These are phyloP conservation scores for Heterochromis multidens DNA, from an alignment of 2,113 vertebrate species.

Conservation along the genomic window DNA sequence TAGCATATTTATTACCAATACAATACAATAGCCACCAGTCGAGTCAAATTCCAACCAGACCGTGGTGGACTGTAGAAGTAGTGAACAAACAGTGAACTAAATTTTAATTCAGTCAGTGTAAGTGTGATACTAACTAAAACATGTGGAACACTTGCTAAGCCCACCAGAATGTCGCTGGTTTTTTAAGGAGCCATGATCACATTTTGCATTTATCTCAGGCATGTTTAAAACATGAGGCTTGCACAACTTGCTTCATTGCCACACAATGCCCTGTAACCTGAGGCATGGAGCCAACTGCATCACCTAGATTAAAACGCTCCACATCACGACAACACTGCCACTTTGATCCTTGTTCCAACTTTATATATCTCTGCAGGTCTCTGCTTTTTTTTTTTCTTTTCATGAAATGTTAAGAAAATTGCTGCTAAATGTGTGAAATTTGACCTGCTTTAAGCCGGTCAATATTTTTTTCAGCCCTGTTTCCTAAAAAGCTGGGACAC, in stretches of 20 bases:
- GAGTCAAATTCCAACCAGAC: too few relatives aligned
- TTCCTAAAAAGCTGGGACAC: too few relatives aligned
- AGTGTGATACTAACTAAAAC: accelerated
- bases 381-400: neutral
- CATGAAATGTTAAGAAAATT: neutral
- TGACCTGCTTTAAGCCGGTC: neutral
- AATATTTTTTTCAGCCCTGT: neutral
- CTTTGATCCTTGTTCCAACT: neutral
- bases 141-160: neutral
- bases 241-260: neutral
- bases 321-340: neutral
- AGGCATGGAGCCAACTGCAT: constrained; percentile 21
- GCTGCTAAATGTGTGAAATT: neutral
- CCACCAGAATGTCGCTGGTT: neutral
- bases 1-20: neutral
- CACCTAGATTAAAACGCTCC: constrained; percentile 4
- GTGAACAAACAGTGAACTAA: neutral
- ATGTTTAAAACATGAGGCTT: constrained; percentile 61
- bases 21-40: neutral
- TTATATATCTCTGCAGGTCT: neutral
- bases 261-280: constrained; percentile 62
- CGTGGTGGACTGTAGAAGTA: too few relatives aligned
- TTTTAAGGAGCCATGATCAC: neutral
- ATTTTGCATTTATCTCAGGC: neutral
- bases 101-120: neutral